Conservation (phyloP, 2,888 invertebrate species). For the Ariolimax columbianus region DNA sequence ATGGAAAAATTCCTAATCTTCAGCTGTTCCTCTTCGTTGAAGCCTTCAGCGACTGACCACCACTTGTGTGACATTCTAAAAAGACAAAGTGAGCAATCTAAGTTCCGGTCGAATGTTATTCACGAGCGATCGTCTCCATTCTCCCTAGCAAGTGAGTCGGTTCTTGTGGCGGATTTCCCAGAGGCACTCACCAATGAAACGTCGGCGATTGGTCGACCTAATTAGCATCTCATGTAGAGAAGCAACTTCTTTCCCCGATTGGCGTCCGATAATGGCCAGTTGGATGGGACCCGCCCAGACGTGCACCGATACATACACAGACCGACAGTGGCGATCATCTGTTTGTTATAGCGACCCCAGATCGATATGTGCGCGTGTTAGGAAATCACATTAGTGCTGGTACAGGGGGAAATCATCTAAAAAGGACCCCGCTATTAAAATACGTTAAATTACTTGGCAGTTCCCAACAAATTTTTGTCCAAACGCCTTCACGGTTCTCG, state of each 20-base stretch:
- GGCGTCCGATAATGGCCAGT: conserved; percentile 44
- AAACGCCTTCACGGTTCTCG: not conserved
- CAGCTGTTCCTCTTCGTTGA: not conserved
- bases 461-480: conserved; percentile 21
- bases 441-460: conserved; percentile 56
- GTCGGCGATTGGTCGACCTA: conserved; percentile 48
- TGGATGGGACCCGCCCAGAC: conserved; percentile 54
- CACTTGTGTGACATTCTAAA: not conserved
- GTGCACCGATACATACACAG: conserved; percentile 42
- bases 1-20: not conserved
- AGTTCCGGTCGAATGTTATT: conserved; percentile 16
- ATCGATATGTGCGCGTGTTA: conserved; percentile 55
- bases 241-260: conserved; percentile 36
- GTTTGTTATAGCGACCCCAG: conserved; percentile 56
- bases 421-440: conserved; percentile 58
- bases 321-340: conserved; percentile 55
- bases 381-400: conserved; percentile 56
- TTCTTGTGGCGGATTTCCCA: conserved; percentile 45
- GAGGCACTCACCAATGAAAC: conserved; percentile 49
- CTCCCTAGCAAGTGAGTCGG: not conserved
- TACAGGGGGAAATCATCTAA: conserved; percentile 57
- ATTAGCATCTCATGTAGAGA: conserved; percentile 47
- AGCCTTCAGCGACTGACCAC: conserved; percentile 13
- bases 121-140: not conserved
- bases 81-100: conserved; percentile 23